Evolutionary conservation across 1,140 invertebrate genomes (phyloP).

Genomic region (Asobara japonica): DNA sequence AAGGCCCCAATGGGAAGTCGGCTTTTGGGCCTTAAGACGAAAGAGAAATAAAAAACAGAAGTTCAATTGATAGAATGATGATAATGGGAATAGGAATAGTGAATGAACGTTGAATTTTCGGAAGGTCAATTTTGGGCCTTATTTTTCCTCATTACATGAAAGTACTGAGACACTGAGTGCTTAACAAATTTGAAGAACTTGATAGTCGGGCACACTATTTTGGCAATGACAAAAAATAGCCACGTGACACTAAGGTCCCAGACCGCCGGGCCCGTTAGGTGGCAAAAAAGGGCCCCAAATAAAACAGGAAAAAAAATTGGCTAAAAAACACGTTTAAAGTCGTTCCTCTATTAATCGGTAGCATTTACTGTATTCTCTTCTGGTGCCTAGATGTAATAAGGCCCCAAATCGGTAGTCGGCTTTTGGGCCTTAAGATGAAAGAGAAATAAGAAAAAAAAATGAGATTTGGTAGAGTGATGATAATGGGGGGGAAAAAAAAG

Average conservation of each 20-base stretch:
- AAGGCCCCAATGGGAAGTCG: neutral
- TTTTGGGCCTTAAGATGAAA: neutral
- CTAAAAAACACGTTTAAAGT: slow-evolving; percentile 15
- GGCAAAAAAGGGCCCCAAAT: neutral
- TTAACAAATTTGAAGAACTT: no score
- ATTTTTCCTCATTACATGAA: slow-evolving; percentile 17
- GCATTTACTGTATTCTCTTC: slow-evolving; percentile 16
- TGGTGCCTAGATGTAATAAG: neutral
- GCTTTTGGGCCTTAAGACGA: neutral
- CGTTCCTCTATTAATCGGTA: slow-evolving; percentile 21
- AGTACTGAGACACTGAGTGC: no score
- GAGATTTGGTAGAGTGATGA: slow-evolving; percentile 7
- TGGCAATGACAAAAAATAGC: slow-evolving; percentile 4
- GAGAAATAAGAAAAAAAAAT: slow-evolving; percentile 11
- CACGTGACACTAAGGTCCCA: neutral
- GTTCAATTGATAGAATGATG: slow-evolving; percentile 1
- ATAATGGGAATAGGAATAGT: slow-evolving; percentile 7
- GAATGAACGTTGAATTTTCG: neutral
- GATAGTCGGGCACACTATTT: no score
- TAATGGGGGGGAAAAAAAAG: slow-evolving; percentile 14
- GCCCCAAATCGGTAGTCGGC: neutral
- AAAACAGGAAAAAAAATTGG: slow-evolving; percentile 12
- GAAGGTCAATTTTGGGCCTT: slow-evolving; percentile 1
- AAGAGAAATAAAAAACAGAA: neutral
- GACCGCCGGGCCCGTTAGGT: neutral